Evolutionary conservation across 1,140 invertebrate genomes (phyloP), one percentile per base, ranked within the genome.

Genomic region (Drosophila micromelanica): DNA sequence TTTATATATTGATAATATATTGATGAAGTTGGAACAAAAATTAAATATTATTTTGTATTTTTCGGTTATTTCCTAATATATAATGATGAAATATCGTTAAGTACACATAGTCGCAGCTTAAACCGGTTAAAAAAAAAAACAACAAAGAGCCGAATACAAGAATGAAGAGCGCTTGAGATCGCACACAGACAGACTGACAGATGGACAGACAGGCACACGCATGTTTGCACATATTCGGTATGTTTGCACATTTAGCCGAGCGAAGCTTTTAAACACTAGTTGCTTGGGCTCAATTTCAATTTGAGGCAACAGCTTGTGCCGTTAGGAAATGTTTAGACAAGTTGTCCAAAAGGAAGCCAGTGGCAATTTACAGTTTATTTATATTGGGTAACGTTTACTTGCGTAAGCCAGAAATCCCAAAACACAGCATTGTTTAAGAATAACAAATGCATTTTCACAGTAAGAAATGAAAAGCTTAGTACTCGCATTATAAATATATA

Each of bases 101-200:
- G 17, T 12, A 46, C 43, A 23, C 13, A 40, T 11, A 55, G 52
- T 42, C 12, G 1, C 7, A 13, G 37, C 37, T 15, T 15, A 40
- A 55, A 55, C 52, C 37, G 52, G 52, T 42, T 55, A 9, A 49
- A 5, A 15, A 23, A 23, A 23, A 23, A 23, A 23, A 23, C 17
- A n/a, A n/a, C 12, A n/a, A 4, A 8, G 8, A 32, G 17, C 23
- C n/a, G 23, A 5, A 55, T 17, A 40, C 20, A 13, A 40, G 37
- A 55, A 42, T 27, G 13, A 11, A 55, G 20, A 13, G 20, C 20
- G 20, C 7, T 7, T 40, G 32, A 35, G 32, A 35, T 35, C 32
- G 32, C 8, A 9, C 7, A 23, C 6, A 40, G 13, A 13, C 20
- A 12, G 11, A 27, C 45, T 12, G 4, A 27, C 20, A 5, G 1